Percentiles rank a stretch among this genome's conserved stretches.
phyloP scores from a whole-genome alignment of 2,888 invertebrate genomes.

The Coremacera marginata region DNA sequence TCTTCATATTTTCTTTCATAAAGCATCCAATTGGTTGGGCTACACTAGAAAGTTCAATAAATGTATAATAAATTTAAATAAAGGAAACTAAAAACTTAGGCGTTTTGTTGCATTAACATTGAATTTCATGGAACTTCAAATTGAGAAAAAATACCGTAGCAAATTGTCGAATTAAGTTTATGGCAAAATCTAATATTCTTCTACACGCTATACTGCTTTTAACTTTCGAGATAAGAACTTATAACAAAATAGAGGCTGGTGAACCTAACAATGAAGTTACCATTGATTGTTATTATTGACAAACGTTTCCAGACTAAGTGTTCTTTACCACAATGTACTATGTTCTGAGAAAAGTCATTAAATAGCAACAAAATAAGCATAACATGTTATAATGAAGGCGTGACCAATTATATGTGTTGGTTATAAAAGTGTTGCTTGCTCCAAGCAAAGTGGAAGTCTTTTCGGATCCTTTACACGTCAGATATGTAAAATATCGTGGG shows the following conservation, averaged over 20 bases:
- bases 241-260: neutral
- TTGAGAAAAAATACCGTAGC: slow-evolving; percentile 18
- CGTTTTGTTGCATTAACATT: too few relatives aligned
- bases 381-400: slow-evolving; percentile 64
- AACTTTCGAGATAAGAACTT: neutral
- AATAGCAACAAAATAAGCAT: slow-evolving; percentile 64
- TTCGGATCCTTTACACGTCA: neutral
- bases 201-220: neutral
- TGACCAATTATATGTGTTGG: slow-evolving; percentile 53
- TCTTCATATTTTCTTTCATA: too few relatives aligned
- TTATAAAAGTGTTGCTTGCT: slow-evolving; percentile 52
- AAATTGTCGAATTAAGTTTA: slow-evolving; percentile 33
- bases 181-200: neutral
- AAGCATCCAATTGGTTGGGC: too few relatives aligned
- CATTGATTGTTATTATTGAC: too few relatives aligned
- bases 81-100: too few relatives aligned
- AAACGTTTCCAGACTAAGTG: too few relatives aligned
- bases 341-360: slow-evolving; percentile 64
- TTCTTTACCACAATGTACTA: slow-evolving; percentile 42
- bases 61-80: too few relatives aligned
- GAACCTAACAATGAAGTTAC: too few relatives aligned
- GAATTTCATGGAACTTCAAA: neutral
- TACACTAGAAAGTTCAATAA: too few relatives aligned
- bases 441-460: neutral
- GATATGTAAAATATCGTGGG: neutral